Evolutionary conservation across 2,113 vertebrate genomes (phyloP), one percentile per base, ranked within the genome.

Genomic region (Scopus umbretta): DNA sequence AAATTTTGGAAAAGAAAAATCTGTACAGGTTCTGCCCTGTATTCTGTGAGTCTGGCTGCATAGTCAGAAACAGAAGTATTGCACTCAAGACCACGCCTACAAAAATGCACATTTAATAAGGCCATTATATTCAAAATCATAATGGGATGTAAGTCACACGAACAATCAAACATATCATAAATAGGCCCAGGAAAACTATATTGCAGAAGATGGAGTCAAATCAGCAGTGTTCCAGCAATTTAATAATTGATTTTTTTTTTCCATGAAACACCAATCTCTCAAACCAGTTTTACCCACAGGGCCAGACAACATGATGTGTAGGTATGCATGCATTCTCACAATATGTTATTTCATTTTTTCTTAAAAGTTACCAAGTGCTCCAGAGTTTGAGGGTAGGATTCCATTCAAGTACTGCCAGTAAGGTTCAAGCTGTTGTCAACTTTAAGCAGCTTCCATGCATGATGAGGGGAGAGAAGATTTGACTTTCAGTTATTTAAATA

Each of bases 91-190:
- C 56, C 36, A 91, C 9, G 27, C 76, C 61, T 92, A 82, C 36
- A 79, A 90, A 94, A 96, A 83, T 66, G 76, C 59, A 80, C 92
- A 79, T 59, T 88, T 87, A 83, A 58, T 93, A 96, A 89, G 85
- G 93, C 96, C 94, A 92, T 95, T 80, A 83, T 88, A 90, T 18
- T 71, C 52, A 70, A 68, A 65, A 84, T 72, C 43, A 79, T 66
- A 88, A 73, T 8, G 65, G 88, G 88, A 90, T 71, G 93, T 79
- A 20, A 80, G 79, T 87, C 80, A 78, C 40, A 65, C 4, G 13
- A 85, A 66, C n/a, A 85, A 49, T 25, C 80, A 52, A 89, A 88
- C 45, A 38, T 13, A 82, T 23, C 29, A 86, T 38, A 68, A 89
- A 47, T n/a, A 58, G 55, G 70, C n/a, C 56, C 52, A 71, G 58